A percentile compares a stretch with the other conserved stretches of the same genome.
phyloP scores from a whole-genome alignment of 2,113 vertebrate genomes.

The Gobius niger region DNA sequence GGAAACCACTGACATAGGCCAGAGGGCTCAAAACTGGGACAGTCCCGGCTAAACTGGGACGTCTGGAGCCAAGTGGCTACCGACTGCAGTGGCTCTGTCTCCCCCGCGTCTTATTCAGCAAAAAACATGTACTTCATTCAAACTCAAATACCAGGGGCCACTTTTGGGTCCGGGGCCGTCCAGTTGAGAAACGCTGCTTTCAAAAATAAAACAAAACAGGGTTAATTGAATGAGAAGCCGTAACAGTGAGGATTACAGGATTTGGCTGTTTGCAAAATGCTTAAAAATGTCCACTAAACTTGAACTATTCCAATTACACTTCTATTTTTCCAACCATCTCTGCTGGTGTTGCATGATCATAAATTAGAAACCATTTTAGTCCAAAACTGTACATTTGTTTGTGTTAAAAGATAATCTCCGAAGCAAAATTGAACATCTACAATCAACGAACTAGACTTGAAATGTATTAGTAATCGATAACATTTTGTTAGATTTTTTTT shows the following conservation, averaged over 20 bases:
- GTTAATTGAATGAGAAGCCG: no score
- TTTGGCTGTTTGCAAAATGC: background rate
- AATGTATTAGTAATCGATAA: background rate
- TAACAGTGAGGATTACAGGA: background rate
- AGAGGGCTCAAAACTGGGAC: no score
- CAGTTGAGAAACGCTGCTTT: conserved; percentile 2
- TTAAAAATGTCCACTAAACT: background rate
- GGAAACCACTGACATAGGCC: no score
- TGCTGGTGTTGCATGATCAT: background rate
- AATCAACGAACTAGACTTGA: background rate
- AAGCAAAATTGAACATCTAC: background rate
- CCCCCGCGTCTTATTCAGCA: no score
- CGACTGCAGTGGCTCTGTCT: no score
- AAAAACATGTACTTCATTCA: no score
- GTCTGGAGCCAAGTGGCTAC: no score
- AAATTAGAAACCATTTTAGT: background rate
- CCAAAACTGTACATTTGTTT: background rate
- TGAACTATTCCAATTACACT: background rate
- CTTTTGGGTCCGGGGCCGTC: background rate
- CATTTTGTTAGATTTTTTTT: background rate
- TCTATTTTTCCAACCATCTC: background rate
- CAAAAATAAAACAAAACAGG: background rate
- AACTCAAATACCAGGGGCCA: no score
- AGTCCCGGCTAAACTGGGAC: no score
- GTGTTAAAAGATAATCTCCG: background rate